Percentiles rank a stretch among this genome's conserved stretches.
These are phyloP conservation scores for Drosophila nasuta DNA, from an alignment of 1,140 invertebrate species.

Conservation along the genomic window DNA sequence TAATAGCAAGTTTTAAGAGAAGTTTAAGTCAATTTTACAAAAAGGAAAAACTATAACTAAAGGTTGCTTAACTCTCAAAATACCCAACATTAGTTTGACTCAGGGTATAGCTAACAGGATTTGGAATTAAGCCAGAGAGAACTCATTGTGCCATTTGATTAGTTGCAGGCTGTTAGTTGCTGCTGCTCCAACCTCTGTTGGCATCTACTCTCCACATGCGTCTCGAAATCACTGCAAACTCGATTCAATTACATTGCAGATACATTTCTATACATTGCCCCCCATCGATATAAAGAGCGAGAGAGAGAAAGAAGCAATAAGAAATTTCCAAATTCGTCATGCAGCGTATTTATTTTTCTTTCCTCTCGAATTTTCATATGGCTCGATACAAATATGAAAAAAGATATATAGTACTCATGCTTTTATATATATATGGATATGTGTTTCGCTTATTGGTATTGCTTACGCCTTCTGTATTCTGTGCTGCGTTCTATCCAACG, in stretches of 20 bases:
- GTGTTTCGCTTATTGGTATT: constrained; percentile 28
- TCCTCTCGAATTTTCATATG: constrained; percentile 49
- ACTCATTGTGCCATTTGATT: constrained; percentile 19
- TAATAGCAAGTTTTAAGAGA: no score
- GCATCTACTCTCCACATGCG: neutral
- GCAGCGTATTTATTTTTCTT: constrained; percentile 63
- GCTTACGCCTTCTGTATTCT: constrained; percentile 35
- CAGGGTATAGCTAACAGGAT: constrained; percentile 1
- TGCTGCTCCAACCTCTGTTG: neutral
- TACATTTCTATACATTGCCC: neutral
- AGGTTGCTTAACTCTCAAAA: no score
- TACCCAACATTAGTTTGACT: no score
- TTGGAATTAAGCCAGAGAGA: neutral
- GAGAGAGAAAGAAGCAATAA: neutral
- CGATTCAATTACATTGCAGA: constrained; percentile 12
- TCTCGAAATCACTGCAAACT: constrained; percentile 8
- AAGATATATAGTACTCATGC: neutral
- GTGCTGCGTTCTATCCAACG: neutral
- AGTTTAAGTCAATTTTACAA: no score
- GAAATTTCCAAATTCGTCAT: constrained; percentile 66
- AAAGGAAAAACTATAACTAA: no score
- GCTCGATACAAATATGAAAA: constrained; percentile 10
- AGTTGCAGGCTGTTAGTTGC: constrained; percentile 2
- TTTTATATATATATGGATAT: constrained; percentile 7
- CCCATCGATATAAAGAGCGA: no score